A percentile compares a stretch with the other conserved stretches of the same genome.
phyloP scores from a whole-genome alignment of 2,113 vertebrate species.

The Semicossyphus pulcher region DNA sequence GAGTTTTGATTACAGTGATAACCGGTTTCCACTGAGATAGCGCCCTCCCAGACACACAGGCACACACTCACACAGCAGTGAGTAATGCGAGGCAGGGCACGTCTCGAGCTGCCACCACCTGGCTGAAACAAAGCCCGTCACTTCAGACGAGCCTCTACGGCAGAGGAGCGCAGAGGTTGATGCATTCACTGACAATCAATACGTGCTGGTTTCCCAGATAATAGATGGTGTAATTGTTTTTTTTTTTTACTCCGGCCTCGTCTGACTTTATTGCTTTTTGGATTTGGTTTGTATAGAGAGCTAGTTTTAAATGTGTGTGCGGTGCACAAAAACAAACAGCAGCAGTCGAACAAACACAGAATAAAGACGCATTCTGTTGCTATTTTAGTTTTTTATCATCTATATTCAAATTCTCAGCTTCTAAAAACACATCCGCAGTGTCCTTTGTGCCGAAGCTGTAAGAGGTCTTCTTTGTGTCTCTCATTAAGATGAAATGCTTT shows the following conservation, averaged over 20 bases:
- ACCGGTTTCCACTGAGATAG: conserved; percentile 64
- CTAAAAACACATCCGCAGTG: conserved; percentile 38
- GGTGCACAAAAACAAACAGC: background rate
- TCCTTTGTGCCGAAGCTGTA: conserved; percentile 36
- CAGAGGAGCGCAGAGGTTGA: conserved; percentile 41
- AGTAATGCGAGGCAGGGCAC: conserved; percentile 47
- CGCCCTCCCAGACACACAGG: conserved; percentile 20
- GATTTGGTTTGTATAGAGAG: background rate
- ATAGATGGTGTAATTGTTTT: conserved; percentile 54
- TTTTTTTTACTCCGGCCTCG: conserved; percentile 1
- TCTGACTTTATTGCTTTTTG: conserved; percentile 32
- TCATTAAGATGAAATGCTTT: conserved; percentile 64
- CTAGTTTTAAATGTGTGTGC: conserved; percentile 4
- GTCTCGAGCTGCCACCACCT: conserved; percentile 40
- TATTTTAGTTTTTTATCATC: conserved; percentile 41
- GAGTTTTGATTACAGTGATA: conserved; percentile 79
- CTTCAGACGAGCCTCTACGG: conserved; percentile 44
- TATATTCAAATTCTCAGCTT: conserved; percentile 34
- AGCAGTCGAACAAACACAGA: background rate
- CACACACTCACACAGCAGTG: conserved; percentile 28
- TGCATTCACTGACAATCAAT: conserved; percentile 59
- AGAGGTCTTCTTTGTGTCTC: conserved; percentile 59
- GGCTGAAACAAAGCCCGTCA: conserved; percentile 47
- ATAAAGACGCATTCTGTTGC: background rate
- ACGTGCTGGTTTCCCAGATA: conserved; percentile 50